Evolutionary conservation across 1,140 invertebrate genomes (phyloP), one percentile per base, ranked within the genome.

Genomic region (Drosophila tristis): DNA sequence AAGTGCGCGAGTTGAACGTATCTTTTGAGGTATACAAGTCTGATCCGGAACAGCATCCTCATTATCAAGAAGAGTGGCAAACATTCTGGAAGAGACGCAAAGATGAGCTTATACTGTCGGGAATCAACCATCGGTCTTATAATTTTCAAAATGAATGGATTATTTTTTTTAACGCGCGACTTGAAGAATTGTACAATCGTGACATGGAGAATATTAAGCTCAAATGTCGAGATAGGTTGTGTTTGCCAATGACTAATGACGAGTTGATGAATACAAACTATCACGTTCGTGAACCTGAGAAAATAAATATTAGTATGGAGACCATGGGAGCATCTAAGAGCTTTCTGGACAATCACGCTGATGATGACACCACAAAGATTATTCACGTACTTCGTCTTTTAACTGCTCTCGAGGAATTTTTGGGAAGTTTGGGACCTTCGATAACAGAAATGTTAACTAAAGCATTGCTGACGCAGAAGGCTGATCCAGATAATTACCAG

Each of bases 101-200:
- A 45, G 82, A 91, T 53, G 79, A 91, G 15, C 76, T 91, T 4
- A 74, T 77, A 15, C 50, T 55, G 4, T 92, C 89, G 57, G 95
- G 95, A 77, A 94, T 95, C 25, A 96, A 97, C 89, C 94, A 96
- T 6, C 93, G 94, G 8, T 95, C 95, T 45, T 95, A 97, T 85
- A 96, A 97, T 86, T 97, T 96, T 86, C 97, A 97, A 84, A 96
- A 96, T 6, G 96, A 97, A 78, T 97, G 96, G 96, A 96, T 97
- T 60, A 92, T 94, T 23, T 96, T 94, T 85, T 97, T 96, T 95
- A 96, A 96, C 74, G 94, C 94, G 48, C 93, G 95, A 11, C 95
- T 97, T 94, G 94, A 95, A 26, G 95, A 96, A 67, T 90, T 97
- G 1, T 95, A 96, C 80, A 94, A 94, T 16, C 94, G 94, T 49